Evolutionary conservation across 37 sponge, comb jelly and placozoan species (phyloP).

Genomic region (Mnemiopsis leidyi): DNA sequence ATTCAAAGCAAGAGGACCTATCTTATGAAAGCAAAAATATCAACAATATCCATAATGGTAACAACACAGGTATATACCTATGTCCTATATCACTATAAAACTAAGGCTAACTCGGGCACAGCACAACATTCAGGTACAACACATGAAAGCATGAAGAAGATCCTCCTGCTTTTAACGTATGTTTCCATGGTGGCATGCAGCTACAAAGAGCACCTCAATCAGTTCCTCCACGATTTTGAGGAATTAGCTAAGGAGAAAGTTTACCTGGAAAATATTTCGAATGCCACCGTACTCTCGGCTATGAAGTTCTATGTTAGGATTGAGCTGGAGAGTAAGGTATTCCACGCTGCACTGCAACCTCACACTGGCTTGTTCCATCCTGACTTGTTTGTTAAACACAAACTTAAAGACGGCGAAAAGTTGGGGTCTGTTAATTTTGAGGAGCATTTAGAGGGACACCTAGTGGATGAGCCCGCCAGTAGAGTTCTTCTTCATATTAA

Average conservation of each 20-base stretch:
- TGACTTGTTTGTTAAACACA: background rate
- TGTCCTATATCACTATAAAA: too few species aligned
- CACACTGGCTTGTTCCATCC: conserved; percentile 40
- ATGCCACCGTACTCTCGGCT: background rate
- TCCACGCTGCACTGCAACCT: conserved; percentile 45
- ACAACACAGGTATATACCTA: too few species aligned
- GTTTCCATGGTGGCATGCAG: background rate
- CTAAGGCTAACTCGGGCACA: too few species aligned
- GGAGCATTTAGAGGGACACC: conserved; percentile 17
- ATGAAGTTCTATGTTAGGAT: conserved; percentile 26
- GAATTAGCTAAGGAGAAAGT: conserved; percentile 38
- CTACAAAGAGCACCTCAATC: background rate
- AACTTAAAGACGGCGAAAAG: background rate
- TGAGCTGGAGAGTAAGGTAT: background rate
- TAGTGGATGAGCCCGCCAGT: conserved; percentile 17
- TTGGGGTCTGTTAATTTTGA: background rate
- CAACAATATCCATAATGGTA: too few species aligned
- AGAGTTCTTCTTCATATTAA: conserved; percentile 19
- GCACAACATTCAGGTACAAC: background rate
- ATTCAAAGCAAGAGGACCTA: too few species aligned
- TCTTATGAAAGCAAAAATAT: too few species aligned
- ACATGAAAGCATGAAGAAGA: background rate
- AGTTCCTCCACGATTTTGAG: conserved; percentile 41
- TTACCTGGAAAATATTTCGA: background rate
- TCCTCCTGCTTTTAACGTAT: background rate